These are phyloP conservation scores for Chamaetylas fuelleborni DNA, from an alignment of 2,113 vertebrate species.

Conservation along the genomic window DNA sequence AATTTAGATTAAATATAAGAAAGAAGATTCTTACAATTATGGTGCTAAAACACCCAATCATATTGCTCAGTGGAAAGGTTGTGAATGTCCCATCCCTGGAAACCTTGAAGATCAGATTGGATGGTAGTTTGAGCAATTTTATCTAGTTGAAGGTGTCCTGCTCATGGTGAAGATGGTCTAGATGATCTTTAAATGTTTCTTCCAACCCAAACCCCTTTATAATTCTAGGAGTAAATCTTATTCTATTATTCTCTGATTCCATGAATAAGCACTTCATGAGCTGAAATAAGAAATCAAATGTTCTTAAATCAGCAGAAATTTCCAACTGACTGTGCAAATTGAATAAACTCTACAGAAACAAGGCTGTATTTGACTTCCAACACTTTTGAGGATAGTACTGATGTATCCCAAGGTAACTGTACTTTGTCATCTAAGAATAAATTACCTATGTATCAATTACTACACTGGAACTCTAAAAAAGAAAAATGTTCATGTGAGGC, in stretches of 20 bases:
- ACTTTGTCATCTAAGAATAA: background rate
- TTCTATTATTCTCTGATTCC: background rate
- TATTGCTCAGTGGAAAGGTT: background rate
- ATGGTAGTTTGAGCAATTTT: background rate
- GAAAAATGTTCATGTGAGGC: background rate
- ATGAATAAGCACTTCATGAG: background rate
- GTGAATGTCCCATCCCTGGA: too few relatives aligned
- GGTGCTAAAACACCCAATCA: background rate
- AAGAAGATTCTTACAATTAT: background rate
- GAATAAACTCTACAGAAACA: background rate
- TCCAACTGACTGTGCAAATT: background rate
- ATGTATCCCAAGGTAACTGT: background rate
- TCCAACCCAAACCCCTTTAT: background rate
- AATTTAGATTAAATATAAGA: background rate
- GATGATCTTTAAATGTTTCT: background rate
- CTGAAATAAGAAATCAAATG: background rate
- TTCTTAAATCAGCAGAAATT: background rate
- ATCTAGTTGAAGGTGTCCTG: background rate
- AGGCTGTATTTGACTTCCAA: background rate
- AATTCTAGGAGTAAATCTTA: background rate
- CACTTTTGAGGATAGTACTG: fast-evolving
- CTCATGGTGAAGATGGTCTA: background rate
- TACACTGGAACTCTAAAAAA: background rate
- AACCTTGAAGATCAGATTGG: background rate
- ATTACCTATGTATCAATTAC: background rate